A percentile compares a stretch with the other conserved stretches of the same genome.
Conservation (phyloP, 2,113 vertebrate species). For the Erythrocercus mccallii region DNA sequence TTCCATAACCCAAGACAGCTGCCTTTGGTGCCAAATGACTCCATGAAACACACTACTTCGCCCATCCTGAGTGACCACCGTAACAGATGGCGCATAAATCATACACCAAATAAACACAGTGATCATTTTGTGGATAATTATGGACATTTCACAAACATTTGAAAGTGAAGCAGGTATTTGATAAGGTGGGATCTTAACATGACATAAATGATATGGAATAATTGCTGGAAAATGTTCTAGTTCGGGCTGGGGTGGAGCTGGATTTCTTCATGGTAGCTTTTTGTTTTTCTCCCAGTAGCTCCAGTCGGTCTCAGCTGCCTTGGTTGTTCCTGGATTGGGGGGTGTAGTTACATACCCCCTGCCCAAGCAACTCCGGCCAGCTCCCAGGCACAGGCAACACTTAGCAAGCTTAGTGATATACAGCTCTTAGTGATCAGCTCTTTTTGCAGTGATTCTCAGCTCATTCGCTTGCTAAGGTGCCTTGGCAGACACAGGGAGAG, state of each 20-base stretch:
- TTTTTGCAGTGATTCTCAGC: no score
- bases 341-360: no score
- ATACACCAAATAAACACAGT: background rate
- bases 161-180: background rate
- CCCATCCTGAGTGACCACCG: background rate
- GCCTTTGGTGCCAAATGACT: background rate
- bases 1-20: no score
- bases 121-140: background rate
- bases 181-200: background rate
- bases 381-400: no score
- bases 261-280: background rate
- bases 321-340: no score
- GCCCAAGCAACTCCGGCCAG: no score
- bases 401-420: no score
- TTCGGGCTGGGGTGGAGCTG: background rate
- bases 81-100: background rate
- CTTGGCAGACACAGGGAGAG: no score
- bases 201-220: background rate
- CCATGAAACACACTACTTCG: background rate
- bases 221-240: background rate
- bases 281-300: no score
- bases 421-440: no score
- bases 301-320: no score
- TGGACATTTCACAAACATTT: background rate
- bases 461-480: no score